These are phyloP conservation scores for Pocota personata DNA, from an alignment of 2,888 invertebrate genomes.

Conservation along the genomic window DNA sequence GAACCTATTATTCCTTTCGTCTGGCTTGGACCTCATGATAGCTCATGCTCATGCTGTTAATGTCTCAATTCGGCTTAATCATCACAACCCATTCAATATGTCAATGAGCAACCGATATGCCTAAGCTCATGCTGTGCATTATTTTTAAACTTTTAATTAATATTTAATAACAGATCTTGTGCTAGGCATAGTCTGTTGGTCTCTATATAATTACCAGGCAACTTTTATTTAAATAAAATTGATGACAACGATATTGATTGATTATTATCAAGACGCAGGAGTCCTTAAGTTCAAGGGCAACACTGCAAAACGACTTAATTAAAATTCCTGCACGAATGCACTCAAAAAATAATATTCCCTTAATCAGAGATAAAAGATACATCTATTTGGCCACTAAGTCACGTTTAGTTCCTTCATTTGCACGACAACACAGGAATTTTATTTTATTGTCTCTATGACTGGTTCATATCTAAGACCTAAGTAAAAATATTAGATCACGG, in stretches of 20 bases:
- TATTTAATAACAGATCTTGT: background rate
- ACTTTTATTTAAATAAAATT: slow-evolving; percentile 26
- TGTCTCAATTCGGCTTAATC: background rate
- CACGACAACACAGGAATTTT: slow-evolving; percentile 37
- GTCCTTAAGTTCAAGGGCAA: background rate
- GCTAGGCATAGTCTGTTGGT: background rate
- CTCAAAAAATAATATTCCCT: slow-evolving; percentile 7
- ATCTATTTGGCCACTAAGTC: slow-evolving; percentile 40
- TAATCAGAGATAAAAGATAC: slow-evolving; percentile 20
- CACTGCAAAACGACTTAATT: slow-evolving; percentile 37
- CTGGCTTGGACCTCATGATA: background rate
- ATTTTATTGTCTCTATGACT: slow-evolving; percentile 37
- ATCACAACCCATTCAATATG: slow-evolving; percentile 15
- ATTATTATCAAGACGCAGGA: slow-evolving; percentile 14
- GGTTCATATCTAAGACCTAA: background rate
- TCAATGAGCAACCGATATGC: slow-evolving; percentile 15
- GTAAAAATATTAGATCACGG: slow-evolving; percentile 54
- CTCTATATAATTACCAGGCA: background rate
- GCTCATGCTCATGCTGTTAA: background rate
- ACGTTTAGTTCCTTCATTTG: slow-evolving; percentile 54
- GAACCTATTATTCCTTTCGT: background rate
- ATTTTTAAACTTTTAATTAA: slow-evolving; percentile 31
- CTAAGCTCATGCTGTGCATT: slow-evolving; percentile 39
- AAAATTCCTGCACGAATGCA: slow-evolving; percentile 56
- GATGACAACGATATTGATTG: slow-evolving; percentile 50